Percentiles rank a stretch among this genome's conserved stretches.
These are phyloP conservation scores for Bucorvus abyssinicus DNA, from an alignment of 2,797 vertebrate genomes.

Conservation along the genomic window DNA sequence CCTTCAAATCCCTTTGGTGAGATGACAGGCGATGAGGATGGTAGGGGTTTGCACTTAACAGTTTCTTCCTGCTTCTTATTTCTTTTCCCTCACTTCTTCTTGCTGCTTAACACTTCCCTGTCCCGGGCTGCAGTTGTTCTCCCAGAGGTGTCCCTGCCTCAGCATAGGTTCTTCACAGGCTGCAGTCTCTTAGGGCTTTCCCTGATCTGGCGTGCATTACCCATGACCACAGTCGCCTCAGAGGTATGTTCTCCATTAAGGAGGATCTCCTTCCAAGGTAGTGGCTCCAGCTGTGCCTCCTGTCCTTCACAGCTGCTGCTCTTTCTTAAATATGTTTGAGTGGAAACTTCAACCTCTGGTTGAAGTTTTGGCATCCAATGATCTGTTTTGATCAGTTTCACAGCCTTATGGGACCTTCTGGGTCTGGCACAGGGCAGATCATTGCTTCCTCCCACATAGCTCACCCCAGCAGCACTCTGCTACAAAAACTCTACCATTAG, in stretches of 20 bases:
- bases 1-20: not conserved
- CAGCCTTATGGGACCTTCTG: accelerated
- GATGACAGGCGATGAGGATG: accelerated
- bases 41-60: not conserved
- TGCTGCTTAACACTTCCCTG: not conserved
- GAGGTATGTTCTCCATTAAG: not conserved
- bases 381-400: not conserved
- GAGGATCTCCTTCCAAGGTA: not conserved
- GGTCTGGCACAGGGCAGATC: not conserved
- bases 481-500: not conserved
- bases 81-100: not conserved
- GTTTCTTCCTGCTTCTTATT: not conserved
- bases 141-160: not conserved
- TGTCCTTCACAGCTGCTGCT: not conserved
- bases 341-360: not conserved
- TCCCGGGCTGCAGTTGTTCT: accelerated
- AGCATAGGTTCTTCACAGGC: not conserved
- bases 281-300: not conserved
- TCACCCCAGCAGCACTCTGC: not conserved
- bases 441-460: not conserved
- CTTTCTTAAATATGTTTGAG: not conserved
- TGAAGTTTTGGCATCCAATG: not conserved
- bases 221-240: accelerated
- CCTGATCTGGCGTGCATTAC: not conserved
- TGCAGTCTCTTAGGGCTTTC: not conserved